Percentiles rank a stretch among this genome's conserved stretches.
phyloP scores from a whole-genome alignment of 2,888 invertebrate genomes.

The Apamea crenata region DNA sequence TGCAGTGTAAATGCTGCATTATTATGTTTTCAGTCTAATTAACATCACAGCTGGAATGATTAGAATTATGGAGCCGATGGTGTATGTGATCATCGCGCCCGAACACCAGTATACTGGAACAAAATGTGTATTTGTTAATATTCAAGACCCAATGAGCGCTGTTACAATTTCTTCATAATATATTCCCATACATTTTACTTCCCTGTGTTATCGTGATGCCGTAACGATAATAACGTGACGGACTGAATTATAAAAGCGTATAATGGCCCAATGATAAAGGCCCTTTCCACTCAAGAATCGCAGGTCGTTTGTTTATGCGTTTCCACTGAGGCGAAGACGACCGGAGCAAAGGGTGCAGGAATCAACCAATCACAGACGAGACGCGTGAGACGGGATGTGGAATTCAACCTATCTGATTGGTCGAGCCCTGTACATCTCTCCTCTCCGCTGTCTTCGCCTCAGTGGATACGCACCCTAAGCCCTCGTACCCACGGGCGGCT shows the following conservation, averaged over 20 bases:
- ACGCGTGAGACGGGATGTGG: too few relatives aligned
- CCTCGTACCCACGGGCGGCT: too few relatives aligned
- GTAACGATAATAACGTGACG: not conserved
- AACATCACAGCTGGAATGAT: constrained; percentile 94
- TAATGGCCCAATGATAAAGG: too few relatives aligned
- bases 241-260: not conserved
- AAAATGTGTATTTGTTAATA: constrained; percentile 24
- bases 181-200: not conserved
- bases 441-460: too few relatives aligned
- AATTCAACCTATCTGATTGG: too few relatives aligned
- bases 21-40: constrained; percentile 85
- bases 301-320: not conserved
- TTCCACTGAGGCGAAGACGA: too few relatives aligned
- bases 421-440: too few relatives aligned
- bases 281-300: not conserved
- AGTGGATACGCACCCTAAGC: too few relatives aligned
- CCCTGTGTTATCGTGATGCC: not conserved
- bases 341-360: too few relatives aligned
- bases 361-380: too few relatives aligned
- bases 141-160: not conserved
- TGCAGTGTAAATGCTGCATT: constrained; percentile 72
- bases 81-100: constrained; percentile 95
- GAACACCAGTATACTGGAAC: constrained; percentile 96
- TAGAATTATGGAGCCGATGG: constrained; percentile 94
- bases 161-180: too few relatives aligned